Evolutionary conservation across 2,113 vertebrate genomes (phyloP).

Genomic region (Dicaeum eximium): DNA sequence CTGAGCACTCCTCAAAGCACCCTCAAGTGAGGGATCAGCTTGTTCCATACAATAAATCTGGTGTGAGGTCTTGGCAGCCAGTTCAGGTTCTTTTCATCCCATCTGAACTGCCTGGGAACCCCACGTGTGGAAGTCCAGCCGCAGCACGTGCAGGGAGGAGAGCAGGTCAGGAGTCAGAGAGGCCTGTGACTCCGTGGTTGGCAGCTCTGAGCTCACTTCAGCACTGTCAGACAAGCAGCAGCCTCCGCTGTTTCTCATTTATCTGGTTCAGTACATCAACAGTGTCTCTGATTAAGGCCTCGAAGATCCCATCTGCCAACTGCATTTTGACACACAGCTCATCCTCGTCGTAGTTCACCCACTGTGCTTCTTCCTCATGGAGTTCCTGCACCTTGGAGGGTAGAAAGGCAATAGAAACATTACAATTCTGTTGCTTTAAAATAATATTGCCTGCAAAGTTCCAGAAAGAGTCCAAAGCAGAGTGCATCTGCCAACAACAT

Average conservation of each 20-base stretch:
- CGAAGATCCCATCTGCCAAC: constrained; percentile 94
- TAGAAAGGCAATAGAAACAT: background rate
- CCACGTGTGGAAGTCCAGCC: background rate
- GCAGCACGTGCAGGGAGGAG: constrained; percentile 20
- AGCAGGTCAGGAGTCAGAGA: constrained; percentile 30
- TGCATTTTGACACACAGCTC: constrained; percentile 97
- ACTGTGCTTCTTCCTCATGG: constrained; percentile 94
- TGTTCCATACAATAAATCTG: background rate
- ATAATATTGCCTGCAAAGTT: background rate
- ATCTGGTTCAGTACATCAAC: constrained; percentile 84
- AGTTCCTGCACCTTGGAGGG: constrained; percentile 90
- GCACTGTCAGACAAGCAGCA: constrained; percentile 73
- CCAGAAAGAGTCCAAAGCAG: background rate
- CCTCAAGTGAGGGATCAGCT: background rate
- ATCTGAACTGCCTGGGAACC: constrained; percentile 19
- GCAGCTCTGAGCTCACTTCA: constrained; percentile 67
- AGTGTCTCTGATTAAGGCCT: constrained; percentile 92
- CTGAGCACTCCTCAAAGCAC: background rate
- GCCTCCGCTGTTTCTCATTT: constrained; percentile 78
- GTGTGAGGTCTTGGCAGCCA: constrained; percentile 13
- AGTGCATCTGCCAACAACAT: background rate
- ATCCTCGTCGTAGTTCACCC: constrained; percentile 98
- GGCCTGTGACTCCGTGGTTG: constrained; percentile 32
- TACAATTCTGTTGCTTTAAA: background rate
- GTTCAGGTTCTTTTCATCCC: constrained; percentile 26